Conservation (phyloP, 2,113 vertebrate genomes). For the Epinephelus cyanopodus region DNA sequence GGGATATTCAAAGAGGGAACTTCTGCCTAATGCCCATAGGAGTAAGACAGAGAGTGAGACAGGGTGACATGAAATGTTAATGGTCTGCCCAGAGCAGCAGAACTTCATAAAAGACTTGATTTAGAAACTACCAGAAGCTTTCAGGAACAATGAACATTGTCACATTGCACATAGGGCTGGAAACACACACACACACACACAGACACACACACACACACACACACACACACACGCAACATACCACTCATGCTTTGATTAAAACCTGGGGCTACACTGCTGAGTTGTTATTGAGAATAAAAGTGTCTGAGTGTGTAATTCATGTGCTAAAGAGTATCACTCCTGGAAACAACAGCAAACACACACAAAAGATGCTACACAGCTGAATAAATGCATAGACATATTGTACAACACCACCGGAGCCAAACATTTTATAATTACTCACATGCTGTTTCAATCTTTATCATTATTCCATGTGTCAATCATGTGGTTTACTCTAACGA, state of each 20-base stretch:
- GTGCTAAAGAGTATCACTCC: conserved; percentile 15
- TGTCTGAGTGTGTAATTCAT: conserved; percentile 42
- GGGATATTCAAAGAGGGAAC: conserved; percentile 58
- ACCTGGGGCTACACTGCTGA: conserved; percentile 23
- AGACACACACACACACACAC: neutral
- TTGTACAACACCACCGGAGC: neutral
- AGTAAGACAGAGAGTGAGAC: conserved; percentile 59
- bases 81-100: conserved; percentile 76
- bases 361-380: neutral
- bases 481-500: conserved; percentile 2
- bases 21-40: conserved; percentile 52
- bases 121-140: conserved; percentile 70
- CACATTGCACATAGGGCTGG: conserved; percentile 31
- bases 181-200: conserved; percentile 26
- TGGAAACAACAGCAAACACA: conserved; percentile 19
- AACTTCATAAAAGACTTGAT: conserved; percentile 81
- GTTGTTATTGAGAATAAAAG: conserved; percentile 55
- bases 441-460: neutral
- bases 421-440: conserved; percentile 27
- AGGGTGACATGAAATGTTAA: conserved; percentile 82
- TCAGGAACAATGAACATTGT: conserved; percentile 64
- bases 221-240: conserved; percentile 9
- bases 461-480: conserved; percentile 23
- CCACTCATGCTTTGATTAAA: conserved; percentile 54
- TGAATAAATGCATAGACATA: conserved; percentile 10